A percentile compares a stretch with the other conserved stretches of the same genome.
Conservation (phyloP, 2,113 vertebrate genomes). For the Sylvia atricapilla region DNA sequence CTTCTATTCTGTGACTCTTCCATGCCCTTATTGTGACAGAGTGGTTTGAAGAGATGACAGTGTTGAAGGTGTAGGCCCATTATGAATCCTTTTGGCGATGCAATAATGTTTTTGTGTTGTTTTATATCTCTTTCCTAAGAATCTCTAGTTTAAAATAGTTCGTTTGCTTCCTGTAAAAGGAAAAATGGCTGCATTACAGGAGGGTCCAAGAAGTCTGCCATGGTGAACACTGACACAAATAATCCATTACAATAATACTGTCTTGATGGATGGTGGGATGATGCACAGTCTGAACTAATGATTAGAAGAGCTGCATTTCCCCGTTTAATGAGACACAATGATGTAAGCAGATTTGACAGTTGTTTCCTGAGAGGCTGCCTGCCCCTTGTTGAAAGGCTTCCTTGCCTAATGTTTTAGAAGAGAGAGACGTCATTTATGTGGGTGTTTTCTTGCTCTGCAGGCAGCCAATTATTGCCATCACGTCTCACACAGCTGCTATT, state of each 20-base stretch:
- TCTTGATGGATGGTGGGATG: neutral
- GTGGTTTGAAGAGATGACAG: neutral
- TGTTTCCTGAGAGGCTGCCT: slow-evolving; percentile 12
- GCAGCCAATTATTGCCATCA: slow-evolving; percentile 56
- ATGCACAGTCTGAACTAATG: slow-evolving; percentile 1
- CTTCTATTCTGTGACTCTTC: neutral
- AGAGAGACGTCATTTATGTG: neutral
- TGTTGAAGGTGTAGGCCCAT: neutral
- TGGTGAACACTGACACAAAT: neutral
- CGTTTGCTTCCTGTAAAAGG: neutral
- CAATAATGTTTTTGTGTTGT: neutral
- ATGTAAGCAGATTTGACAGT: slow-evolving; percentile 41
- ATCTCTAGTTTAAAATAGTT: neutral
- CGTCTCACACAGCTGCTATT: slow-evolving; percentile 27
- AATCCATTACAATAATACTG: neutral
- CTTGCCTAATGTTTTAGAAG: slow-evolving; percentile 6
- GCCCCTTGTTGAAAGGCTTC: slow-evolving; percentile 10
- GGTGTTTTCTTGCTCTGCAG: slow-evolving; percentile 52
- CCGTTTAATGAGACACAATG: slow-evolving; percentile 36
- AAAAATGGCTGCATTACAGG: neutral
- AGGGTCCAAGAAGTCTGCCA: neutral
- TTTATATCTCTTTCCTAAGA: neutral
- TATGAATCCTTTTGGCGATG: neutral
- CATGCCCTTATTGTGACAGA: neutral
- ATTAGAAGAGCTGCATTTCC: slow-evolving; percentile 11